Evolutionary conservation across 2,113 vertebrate genomes (phyloP).

Genomic region (Bos indicus): DNA sequence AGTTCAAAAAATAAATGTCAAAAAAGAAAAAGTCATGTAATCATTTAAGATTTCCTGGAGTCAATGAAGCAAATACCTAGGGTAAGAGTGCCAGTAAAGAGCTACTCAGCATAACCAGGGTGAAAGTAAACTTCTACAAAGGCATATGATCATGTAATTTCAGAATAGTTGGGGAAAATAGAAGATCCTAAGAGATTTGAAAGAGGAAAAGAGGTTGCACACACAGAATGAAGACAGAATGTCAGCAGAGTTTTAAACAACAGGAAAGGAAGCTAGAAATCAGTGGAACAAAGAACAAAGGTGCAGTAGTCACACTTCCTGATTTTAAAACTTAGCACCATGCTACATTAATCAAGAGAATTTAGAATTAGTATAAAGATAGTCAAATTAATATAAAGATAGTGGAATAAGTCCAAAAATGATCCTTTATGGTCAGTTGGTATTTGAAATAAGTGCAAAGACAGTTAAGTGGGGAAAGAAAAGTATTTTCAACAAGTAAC

Average conservation of each 20-base stretch:
- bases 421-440: not conserved
- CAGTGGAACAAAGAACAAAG: not conserved
- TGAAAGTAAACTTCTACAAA: not conserved
- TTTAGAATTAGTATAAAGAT: not conserved
- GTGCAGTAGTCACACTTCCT: not conserved
- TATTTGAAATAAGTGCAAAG: not conserved
- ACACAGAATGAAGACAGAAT: not conserved
- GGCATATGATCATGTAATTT: not conserved
- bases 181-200: not conserved
- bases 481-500: not conserved
- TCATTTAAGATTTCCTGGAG: not conserved
- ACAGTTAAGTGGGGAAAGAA: not conserved
- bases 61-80: not conserved
- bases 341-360: not conserved
- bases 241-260: not conserved
- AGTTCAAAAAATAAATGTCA: not conserved
- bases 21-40: not conserved
- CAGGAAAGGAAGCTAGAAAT: not conserved
- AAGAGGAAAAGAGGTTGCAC: not conserved
- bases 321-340: not conserved
- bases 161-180: not conserved
- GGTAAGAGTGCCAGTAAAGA: not conserved
- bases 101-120: not conserved
- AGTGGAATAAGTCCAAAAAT: not conserved
- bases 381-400: not conserved